Evolutionary conservation across 53 echinoderm and acorn worm species (phyloP).

Genomic region (Mesocentrotus franciscanus): DNA sequence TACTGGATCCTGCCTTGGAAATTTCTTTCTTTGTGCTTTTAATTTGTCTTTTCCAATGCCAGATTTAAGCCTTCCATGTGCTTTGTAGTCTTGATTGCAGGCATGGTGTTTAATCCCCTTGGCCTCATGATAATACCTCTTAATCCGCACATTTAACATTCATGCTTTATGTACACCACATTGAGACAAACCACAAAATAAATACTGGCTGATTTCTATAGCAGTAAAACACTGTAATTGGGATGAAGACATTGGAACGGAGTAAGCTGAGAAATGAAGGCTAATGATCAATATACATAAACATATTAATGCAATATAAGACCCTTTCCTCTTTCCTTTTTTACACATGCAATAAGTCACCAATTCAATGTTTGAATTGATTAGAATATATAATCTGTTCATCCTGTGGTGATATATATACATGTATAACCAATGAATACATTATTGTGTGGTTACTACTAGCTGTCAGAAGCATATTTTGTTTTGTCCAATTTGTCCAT

Average conservation of each 20-base stretch:
- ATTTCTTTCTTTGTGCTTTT: conserved; percentile 60
- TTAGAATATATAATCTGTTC: too few relatives aligned
- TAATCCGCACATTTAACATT: conserved; percentile 26
- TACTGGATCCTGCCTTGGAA: conserved; percentile 51
- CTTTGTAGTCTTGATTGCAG: conserved; percentile 32
- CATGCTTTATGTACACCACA: neutral
- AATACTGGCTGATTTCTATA: neutral
- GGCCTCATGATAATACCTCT: neutral
- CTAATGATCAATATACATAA: neutral
- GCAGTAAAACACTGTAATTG: neutral
- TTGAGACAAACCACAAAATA: neutral
- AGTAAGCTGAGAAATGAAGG: neutral
- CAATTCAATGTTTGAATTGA: neutral
- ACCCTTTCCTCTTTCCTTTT: neutral
- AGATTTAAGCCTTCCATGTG: conserved; percentile 1
- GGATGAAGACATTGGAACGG: neutral
- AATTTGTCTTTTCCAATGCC: conserved; percentile 59
- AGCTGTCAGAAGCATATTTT: too few relatives aligned
- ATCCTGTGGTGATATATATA: too few relatives aligned
- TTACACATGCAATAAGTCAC: neutral
- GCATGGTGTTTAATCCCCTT: conserved; percentile 15
- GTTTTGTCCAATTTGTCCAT: too few relatives aligned
- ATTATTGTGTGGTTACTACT: too few relatives aligned
- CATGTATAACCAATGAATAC: too few relatives aligned
- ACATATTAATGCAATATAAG: neutral